A percentile compares a stretch with the other conserved stretches of the same genome.
phyloP scores from a whole-genome alignment of 2,113 vertebrate genomes.

The Azemiops feae region DNA sequence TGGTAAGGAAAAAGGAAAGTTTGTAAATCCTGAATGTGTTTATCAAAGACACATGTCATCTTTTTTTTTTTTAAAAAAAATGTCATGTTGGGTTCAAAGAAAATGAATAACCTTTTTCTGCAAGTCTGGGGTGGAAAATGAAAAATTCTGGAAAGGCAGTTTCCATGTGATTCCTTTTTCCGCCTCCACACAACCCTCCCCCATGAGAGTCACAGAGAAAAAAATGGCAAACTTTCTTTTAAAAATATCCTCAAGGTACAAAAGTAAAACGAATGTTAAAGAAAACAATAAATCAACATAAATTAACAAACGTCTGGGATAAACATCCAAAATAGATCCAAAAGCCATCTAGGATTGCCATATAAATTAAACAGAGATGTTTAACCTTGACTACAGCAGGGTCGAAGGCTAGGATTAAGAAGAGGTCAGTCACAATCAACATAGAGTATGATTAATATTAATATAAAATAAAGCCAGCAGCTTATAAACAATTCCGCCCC shows the following conservation, averaged over 20 bases:
- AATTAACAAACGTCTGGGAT: background rate
- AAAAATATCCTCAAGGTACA: background rate
- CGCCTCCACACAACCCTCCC: background rate
- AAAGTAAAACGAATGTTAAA: background rate
- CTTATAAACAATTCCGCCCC: background rate
- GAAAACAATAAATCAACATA: background rate
- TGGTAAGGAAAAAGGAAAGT: background rate
- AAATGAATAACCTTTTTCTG: background rate
- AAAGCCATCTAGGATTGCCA: background rate
- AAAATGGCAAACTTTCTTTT: background rate
- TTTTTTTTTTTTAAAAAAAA: background rate
- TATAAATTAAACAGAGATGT: background rate
- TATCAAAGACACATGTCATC: background rate
- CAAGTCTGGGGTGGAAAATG: background rate
- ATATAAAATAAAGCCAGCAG: background rate
- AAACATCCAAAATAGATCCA: background rate
- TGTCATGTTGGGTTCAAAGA: background rate
- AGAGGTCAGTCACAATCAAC: background rate
- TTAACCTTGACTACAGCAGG: background rate
- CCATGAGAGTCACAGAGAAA: background rate
- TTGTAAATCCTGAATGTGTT: background rate
- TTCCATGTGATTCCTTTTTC: background rate
- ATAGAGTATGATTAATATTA: background rate
- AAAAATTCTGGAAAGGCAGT: background rate
- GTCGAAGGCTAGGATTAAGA: background rate